Base-by-base conservation (phyloP, 2,797 vertebrate genomes). In the Echiichthys vipera region DNA sequence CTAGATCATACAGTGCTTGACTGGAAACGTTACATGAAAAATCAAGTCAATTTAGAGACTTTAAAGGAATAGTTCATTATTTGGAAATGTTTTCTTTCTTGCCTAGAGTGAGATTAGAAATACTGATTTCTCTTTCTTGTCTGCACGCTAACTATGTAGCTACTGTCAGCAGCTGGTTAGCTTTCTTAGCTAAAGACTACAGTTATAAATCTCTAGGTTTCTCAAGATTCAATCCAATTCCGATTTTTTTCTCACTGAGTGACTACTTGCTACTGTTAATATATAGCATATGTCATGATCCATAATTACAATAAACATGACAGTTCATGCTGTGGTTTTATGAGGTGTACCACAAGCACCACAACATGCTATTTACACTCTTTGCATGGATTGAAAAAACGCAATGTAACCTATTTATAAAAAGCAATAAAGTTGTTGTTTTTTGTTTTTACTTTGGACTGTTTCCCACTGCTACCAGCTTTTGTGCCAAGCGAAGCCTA, bases 1-100 rank as follows among this genome's bases (percentile, higher is more conserved):
- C 13, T 83, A 15, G 0, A 66, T 32, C 54, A 74, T 37, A n/a
- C 30, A 50, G 46, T 72, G 67, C 80, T 84, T 56, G 62, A 74
- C 56, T 12, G 17, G 63, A 67, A 22, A 58, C 2, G 15, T 27
- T 36, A 50, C 20, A 29, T 2, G 4, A 5, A 57, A 36, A 67
- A 58, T 29, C 22, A 53, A 1, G 7, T 3, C 15, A 11, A 15
- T 45, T 49, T 24, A 22, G 25, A 47, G 24, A 39, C 8, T 13
- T 54, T 3, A 50, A 56, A 64, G 12, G 30, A 27, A 22, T 7
- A 9, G 17, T 64, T 39, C 1, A 25, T n/a, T 9, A 54, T 24
- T 43, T 56, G 39, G 18, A 68, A 76, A 59, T 8, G 8, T 32
- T 29, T 63, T n/a, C 5, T 42, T 30, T 30, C n/a, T 20, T 69